Conservation (phyloP, 2,113 vertebrate species). For the Alaudala cheleensis region DNA sequence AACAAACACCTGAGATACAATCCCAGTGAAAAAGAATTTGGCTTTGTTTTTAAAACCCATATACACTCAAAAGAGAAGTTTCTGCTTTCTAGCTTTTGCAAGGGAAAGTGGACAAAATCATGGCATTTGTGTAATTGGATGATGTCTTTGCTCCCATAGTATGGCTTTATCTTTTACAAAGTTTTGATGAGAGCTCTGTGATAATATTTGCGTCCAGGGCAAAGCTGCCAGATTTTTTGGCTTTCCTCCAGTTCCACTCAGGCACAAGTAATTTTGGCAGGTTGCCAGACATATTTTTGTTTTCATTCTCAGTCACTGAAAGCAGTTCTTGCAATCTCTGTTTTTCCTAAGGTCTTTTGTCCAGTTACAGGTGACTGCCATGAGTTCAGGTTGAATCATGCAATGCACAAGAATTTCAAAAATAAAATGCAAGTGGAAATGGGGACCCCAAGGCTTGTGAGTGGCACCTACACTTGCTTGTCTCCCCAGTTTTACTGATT, state of each 20-base stretch:
- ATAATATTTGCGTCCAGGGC: not conserved
- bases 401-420: not conserved
- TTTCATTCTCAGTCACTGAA: not conserved
- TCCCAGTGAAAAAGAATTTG: not conserved
- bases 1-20: not conserved
- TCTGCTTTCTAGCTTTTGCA: not conserved
- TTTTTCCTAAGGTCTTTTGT: not conserved
- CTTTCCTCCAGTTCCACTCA: not conserved
- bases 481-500: not conserved
- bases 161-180: not conserved
- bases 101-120: not conserved
- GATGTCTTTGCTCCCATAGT: not conserved
- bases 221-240: not conserved
- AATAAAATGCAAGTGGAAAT: not conserved
- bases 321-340: not conserved
- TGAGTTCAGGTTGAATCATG: not conserved
- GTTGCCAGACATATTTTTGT: not conserved
- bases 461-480: not conserved
- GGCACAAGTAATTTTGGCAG: not conserved
- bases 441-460: not conserved
- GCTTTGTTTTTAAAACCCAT: not conserved
- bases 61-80: not conserved
- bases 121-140: not conserved
- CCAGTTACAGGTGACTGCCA: not conserved
- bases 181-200: not conserved